phyloP scores from a whole-genome alignment of 2,113 vertebrate species.

The Indicator indicator region DNA sequence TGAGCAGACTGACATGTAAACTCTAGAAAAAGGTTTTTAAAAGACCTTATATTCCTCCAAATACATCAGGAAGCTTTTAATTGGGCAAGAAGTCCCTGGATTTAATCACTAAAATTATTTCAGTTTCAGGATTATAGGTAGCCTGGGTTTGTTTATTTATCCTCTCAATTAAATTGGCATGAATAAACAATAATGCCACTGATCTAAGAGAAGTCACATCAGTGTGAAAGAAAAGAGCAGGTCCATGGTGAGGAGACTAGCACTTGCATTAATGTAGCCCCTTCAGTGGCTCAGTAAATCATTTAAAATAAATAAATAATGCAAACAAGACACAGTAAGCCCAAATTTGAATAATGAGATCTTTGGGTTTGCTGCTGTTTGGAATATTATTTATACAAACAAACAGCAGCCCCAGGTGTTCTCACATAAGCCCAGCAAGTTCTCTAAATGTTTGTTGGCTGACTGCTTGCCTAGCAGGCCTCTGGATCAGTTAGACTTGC shows the following conservation, averaged over 20 bases:
- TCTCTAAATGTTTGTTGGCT: constrained; percentile 7
- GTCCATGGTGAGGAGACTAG: neutral
- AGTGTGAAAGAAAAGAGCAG: neutral
- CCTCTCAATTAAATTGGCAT: neutral
- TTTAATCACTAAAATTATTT: neutral
- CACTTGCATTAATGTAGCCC: neutral
- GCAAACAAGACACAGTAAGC: neutral
- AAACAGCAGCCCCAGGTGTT: neutral
- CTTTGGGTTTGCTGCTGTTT: neutral
- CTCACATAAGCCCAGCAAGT: neutral
- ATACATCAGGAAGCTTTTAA: neutral
- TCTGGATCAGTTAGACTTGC: neutral
- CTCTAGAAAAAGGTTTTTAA: neutral
- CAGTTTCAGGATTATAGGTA: neutral
- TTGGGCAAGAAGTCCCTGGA: neutral
- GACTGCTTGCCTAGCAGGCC: neutral
- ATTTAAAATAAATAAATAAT: constrained; percentile 29
- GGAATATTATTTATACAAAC: neutral
- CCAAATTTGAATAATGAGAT: constrained; percentile 7
- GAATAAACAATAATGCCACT: neutral
- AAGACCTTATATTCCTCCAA: neutral
- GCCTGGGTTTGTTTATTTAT: neutral
- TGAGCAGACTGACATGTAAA: neutral
- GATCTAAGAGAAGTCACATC: neutral
- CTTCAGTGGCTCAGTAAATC: neutral